Evolutionary conservation across 2,797 vertebrate genomes (phyloP).

Genomic region (Ammospiza maritima): DNA sequence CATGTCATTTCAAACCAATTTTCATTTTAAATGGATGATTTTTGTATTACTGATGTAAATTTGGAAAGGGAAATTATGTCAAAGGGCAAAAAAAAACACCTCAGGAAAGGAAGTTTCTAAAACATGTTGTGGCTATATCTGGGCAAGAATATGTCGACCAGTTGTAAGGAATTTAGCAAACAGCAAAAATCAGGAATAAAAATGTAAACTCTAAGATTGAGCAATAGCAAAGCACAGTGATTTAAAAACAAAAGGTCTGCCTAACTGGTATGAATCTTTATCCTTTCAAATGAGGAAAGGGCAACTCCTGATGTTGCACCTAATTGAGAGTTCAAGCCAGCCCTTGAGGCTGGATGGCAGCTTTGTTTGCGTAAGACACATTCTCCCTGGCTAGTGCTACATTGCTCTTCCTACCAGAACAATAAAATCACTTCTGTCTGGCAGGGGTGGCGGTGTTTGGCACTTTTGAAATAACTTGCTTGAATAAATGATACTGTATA

Average conservation of each 20-base stretch:
- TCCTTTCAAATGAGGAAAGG: background rate
- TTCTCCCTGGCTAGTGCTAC: background rate
- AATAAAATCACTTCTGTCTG: background rate
- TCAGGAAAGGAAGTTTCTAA: background rate
- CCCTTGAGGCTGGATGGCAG: background rate
- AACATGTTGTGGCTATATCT: background rate
- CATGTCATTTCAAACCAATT: background rate
- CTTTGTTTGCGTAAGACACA: background rate
- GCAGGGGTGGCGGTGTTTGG: background rate
- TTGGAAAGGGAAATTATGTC: background rate
- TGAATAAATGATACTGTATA: background rate
- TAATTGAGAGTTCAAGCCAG: background rate
- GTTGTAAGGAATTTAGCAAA: slow-evolving; percentile 21
- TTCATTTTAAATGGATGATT: background rate
- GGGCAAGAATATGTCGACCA: background rate
- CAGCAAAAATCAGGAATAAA: background rate
- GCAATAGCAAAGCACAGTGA: background rate
- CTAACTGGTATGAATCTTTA: background rate
- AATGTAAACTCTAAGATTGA: background rate
- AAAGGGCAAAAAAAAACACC: background rate
- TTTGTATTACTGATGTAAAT: background rate
- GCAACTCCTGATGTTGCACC: background rate
- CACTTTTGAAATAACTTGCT: background rate
- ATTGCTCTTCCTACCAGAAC: background rate
- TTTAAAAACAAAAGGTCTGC: background rate